A percentile compares a stretch with the other conserved stretches of the same genome.
phyloP scores from a whole-genome alignment of 1,140 invertebrate genomes.

The Dryas iulia region DNA sequence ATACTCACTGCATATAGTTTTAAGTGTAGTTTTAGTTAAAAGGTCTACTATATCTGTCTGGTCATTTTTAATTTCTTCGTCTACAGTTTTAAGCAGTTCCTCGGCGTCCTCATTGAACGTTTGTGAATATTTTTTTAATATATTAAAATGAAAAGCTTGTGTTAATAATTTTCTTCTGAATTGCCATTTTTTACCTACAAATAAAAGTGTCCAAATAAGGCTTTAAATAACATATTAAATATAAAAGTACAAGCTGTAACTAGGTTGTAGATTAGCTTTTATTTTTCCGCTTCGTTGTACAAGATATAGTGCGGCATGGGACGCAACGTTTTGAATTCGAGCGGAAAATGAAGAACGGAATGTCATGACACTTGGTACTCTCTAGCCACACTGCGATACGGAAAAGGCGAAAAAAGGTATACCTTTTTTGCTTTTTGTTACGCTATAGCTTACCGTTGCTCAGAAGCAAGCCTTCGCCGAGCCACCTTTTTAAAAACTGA shows the following conservation, averaged over 20 bases:
- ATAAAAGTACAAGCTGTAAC: too few relatives aligned
- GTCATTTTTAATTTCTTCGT: background rate
- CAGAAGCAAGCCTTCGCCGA: slow-evolving; percentile 14
- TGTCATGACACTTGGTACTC: too few relatives aligned
- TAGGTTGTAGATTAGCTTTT: too few relatives aligned
- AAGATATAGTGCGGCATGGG: too few relatives aligned
- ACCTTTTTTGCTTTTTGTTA: too few relatives aligned
- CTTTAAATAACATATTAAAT: too few relatives aligned
- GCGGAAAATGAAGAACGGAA: too few relatives aligned
- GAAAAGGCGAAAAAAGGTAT: too few relatives aligned
- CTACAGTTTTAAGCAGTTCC: background rate
- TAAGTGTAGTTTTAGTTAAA: slow-evolving; percentile 12
- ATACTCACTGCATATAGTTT: slow-evolving; percentile 16
- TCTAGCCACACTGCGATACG: too few relatives aligned
- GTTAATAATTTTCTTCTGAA: slow-evolving; percentile 7
- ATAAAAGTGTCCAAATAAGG: too few relatives aligned
- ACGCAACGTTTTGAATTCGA: too few relatives aligned
- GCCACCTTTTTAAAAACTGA: slow-evolving; percentile 12
- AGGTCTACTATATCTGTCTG: background rate
- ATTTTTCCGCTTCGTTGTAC: too few relatives aligned
- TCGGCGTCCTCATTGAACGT: slow-evolving; percentile 15
- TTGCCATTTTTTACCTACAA: slow-evolving; percentile 23
- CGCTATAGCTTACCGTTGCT: slow-evolving; percentile 20
- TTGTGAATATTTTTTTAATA: slow-evolving; percentile 6
- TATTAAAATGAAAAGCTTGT: slow-evolving; percentile 17